Evolutionary conservation across 1,140 invertebrate species (phyloP), one percentile per base, ranked within the genome.

Genomic region (Philotrypesis tridentata): DNA sequence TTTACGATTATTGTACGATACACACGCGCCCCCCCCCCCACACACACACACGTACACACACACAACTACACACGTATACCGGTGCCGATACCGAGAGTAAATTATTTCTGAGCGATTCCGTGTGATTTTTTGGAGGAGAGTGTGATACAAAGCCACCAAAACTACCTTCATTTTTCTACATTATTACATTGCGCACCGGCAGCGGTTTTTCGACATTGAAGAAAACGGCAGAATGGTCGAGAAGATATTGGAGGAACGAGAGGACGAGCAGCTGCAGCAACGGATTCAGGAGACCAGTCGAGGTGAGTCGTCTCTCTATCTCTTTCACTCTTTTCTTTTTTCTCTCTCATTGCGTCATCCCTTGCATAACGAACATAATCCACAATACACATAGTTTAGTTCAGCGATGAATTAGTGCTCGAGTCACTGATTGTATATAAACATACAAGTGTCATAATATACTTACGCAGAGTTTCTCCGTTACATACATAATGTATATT

Each of bases 1-100:
- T 92, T 90, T 92, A 91, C 88, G 87, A 89, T 89, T 90, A 88
- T 88, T 87, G n/a, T n/a, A n/a, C n/a, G n/a, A n/a, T n/a, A n/a
- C n/a, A n/a, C n/a, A n/a, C n/a, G n/a, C n/a, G n/a, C n/a, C n/a
- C n/a, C n/a, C n/a, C n/a, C n/a, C n/a, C n/a, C n/a, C n/a, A n/a
- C n/a, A n/a, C n/a, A n/a, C n/a, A n/a, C n/a, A n/a, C n/a, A 80
- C 61, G 27, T 74, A 33, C 21, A 21, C 6, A 31, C 1, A 33
- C 12, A 33, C 6, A 85, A 55, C n/a, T 17, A 55, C 6, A 17
- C n/a, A 17, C 48, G 48, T 14, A n/a, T 55, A n/a, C 21, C n/a
- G n/a, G 48, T 17, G 48, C 65, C 17, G n/a, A 31, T 37, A 67
- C 48, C n/a, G 21, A 21, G 11, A 55, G 27, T 68, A 21, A 60